Evolutionary conservation across 2,888 invertebrate genomes (phyloP), one percentile per base, ranked within the genome.

Genomic region (Trissolcus japonicus): DNA sequence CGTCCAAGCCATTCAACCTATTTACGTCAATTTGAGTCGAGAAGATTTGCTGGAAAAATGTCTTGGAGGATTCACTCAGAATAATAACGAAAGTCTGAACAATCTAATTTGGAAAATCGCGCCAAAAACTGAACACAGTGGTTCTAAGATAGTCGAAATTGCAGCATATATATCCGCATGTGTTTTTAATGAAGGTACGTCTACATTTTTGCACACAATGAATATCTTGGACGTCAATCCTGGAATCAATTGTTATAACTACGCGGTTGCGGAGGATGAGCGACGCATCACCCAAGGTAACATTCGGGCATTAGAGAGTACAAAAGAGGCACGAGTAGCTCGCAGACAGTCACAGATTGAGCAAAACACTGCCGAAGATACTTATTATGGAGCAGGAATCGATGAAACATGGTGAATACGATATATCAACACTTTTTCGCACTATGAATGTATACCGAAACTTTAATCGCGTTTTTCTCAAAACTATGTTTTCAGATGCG

Each of bases 11-110:
- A 29, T 65, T 13, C 48, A 48, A 1, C 74, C 74, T 13, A 77
- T 71, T 35, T 79, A 72, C 51, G 14, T 67, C 46, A 62, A 76
- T 13, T 43, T 77, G 7, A 61, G 59, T 16, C 41, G 4, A 11
- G 72, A 75, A 4, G 62, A 71, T 41, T 63, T 79, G 16, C 46
- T 79, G 4, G 41, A 56, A 6, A 56, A 75, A 13, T 77, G 72
- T n/a, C 21, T 75, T 1, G 79, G 77, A 7, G 72, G 71, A 40
- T 54, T 21, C 9, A 57, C 43, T 43, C 46, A 57, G n/a, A 57
- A 43, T 21, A 46, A 43, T n/a, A 57, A 57, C 21, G 57, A 57
- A n/a, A 57, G 43, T 46, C 6, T 57, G 1, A 57, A 46, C 46
- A 50, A 61, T n/a, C 40, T 16, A 17, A 61, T 40, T 1, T 61